Base-by-base conservation (phyloP, 2,797 vertebrate species). In the Echeneis naucrates region DNA sequence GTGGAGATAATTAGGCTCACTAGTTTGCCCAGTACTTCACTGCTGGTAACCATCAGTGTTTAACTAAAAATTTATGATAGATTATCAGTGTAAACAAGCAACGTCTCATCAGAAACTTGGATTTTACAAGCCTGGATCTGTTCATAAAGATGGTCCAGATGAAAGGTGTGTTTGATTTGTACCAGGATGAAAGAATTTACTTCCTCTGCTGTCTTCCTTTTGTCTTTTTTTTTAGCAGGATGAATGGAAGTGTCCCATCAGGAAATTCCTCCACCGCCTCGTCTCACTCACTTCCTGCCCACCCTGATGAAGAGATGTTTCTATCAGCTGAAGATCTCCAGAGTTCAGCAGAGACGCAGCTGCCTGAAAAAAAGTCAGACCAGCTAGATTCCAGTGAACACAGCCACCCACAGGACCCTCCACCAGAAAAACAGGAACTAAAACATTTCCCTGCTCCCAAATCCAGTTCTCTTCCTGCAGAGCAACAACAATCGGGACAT, bases 261-360 rank as follows among this genome's bases (percentile, higher is more conserved):
- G 90, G 87, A 93, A 91, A 68, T 90, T 72, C 83, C 77, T 71
- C 21, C 14, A 12, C 71, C 70, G 71, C 72, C 48, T 70, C 23
- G 37, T 87, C 89, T 76, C 32, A 5, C 60, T 62, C 61, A 23
- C 85, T 89, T 91, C 88, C 90, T 87, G 80, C 14, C 67, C 12
- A 16, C 24, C 0, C 60, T 50, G 55, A 77, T 2, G 4, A 60
- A 48, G 45, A 53, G 9, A 17, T 14, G 40, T 47, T 63, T 61
- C 66, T 23, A 19, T 33, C n/a, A 13, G 56, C 58, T 16, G 63
- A 75, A 51, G 47, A 37, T 1, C 24, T 50, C 14, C 76, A 17
- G 30, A 53, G 42, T 17, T 62, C 54, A 44, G 26, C 30, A 33
- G 27, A 57, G 37, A 40, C 30, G 21, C 26, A 30, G 2, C 2